Evolutionary conservation across 2,797 vertebrate species (phyloP).

Genomic region (Phataginus tricuspis): DNA sequence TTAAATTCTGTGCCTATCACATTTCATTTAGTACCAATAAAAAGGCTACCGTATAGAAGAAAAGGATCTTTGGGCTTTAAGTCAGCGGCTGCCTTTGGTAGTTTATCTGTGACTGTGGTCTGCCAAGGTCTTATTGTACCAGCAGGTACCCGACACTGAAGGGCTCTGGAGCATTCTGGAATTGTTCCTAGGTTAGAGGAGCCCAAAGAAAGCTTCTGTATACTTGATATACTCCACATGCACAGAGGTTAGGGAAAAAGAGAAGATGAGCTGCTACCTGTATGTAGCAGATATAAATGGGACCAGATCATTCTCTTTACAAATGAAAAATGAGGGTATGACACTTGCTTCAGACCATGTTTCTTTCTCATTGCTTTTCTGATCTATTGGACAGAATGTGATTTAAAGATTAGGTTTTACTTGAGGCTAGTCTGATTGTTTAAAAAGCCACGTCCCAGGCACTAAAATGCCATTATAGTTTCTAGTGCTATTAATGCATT

Average conservation of each 20-base stretch:
- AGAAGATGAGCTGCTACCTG: background rate
- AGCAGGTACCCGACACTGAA: background rate
- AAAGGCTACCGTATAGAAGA: slow-evolving; percentile 16
- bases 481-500: background rate
- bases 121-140: background rate
- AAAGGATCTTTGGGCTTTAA: background rate
- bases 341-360: slow-evolving; percentile 1
- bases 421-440: slow-evolving; percentile 28
- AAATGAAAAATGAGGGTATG: slow-evolving; percentile 1
- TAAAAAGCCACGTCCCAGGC: slow-evolving; percentile 18
- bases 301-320: background rate
- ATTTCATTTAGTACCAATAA: background rate
- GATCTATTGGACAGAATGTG: background rate
- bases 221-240: background rate
- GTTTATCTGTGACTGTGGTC: background rate
- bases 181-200: background rate
- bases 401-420: slow-evolving; percentile 46
- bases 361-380: slow-evolving; percentile 28
- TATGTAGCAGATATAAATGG: background rate
- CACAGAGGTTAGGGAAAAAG: background rate
- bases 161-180: background rate
- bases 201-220: background rate
- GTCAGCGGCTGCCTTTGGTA: background rate
- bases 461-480: background rate
- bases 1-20: slow-evolving; percentile 23